Conservation (phyloP, 2,113 vertebrate species). For the Drymodes brunneopygia region DNA sequence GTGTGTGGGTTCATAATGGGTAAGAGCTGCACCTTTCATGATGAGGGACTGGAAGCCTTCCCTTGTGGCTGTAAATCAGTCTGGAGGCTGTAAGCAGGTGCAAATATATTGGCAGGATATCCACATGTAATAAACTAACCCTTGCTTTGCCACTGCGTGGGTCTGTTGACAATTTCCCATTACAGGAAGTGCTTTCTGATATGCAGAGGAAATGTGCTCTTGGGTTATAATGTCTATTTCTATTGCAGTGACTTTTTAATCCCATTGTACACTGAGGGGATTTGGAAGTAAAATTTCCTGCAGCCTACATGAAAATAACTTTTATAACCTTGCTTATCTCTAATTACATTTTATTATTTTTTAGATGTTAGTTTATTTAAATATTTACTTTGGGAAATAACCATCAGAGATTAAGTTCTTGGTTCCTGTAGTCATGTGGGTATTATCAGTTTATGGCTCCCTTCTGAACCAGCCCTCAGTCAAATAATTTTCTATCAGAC, state of each 20-base stretch:
- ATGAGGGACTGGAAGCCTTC: not conserved
- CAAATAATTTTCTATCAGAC: conserved; percentile 9
- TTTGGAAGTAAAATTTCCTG: conserved; percentile 9
- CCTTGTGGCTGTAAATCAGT: conserved; percentile 24
- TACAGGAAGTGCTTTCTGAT: not conserved
- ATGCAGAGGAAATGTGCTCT: not conserved
- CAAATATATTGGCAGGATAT: conserved; percentile 62
- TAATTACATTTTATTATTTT: conserved; percentile 54
- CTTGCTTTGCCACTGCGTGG: not conserved
- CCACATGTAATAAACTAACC: conserved; percentile 57
- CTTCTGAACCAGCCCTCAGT: conserved; percentile 5
- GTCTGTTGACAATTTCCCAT: not conserved
- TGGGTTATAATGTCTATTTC: not conserved
- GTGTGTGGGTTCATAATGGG: not conserved
- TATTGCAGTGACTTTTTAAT: not conserved
- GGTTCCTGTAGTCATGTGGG: conserved; percentile 45
- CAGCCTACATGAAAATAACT: not conserved
- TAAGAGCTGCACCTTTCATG: not conserved
- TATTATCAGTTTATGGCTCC: conserved; percentile 47
- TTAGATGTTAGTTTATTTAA: conserved; percentile 42
- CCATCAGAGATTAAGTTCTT: conserved; percentile 54
- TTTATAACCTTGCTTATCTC: conserved; percentile 50
- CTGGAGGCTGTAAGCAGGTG: conserved; percentile 61
- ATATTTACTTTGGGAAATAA: conserved; percentile 60
- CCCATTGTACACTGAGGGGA: not conserved